Conservation (phyloP, 2,888 invertebrate species). For the Lycocerus yunnanus region DNA sequence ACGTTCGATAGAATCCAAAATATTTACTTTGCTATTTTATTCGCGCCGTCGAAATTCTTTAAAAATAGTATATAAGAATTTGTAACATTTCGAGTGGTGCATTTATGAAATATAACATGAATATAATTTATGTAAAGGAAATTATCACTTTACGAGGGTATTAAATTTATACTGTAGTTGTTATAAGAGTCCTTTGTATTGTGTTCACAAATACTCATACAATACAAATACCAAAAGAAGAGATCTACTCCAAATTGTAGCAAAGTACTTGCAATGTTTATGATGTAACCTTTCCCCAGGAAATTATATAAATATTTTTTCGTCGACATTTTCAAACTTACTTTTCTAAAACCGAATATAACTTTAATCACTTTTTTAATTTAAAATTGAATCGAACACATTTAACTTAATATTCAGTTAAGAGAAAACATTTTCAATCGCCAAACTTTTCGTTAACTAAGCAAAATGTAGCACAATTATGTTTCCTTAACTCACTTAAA, state of each 20-base stretch:
- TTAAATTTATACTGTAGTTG: conserved; percentile 20
- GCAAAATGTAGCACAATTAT: background rate
- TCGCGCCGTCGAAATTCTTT: background rate
- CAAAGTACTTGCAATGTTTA: background rate
- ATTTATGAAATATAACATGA: background rate
- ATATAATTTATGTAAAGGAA: conserved; percentile 2
- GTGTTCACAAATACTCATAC: conserved; percentile 20
- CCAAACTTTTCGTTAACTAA: background rate
- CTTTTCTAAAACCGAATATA: background rate
- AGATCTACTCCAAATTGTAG: background rate
- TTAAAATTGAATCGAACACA: background rate
- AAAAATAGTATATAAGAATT: background rate
- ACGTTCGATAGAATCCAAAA: background rate
- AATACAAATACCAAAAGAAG: background rate
- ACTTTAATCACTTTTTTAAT: background rate
- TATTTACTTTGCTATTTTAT: conserved; percentile 3
- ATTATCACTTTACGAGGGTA: conserved; percentile 13
- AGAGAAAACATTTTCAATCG: background rate
- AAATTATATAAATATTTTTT: background rate
- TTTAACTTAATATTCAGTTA: background rate
- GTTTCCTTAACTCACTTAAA: background rate
- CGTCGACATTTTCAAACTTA: background rate
- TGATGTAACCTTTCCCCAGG: background rate
- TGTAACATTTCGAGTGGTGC: background rate
- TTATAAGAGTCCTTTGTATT: conserved; percentile 18